Conservation (phyloP, 1,140 invertebrate genomes). For the Vanessa tameamea region DNA sequence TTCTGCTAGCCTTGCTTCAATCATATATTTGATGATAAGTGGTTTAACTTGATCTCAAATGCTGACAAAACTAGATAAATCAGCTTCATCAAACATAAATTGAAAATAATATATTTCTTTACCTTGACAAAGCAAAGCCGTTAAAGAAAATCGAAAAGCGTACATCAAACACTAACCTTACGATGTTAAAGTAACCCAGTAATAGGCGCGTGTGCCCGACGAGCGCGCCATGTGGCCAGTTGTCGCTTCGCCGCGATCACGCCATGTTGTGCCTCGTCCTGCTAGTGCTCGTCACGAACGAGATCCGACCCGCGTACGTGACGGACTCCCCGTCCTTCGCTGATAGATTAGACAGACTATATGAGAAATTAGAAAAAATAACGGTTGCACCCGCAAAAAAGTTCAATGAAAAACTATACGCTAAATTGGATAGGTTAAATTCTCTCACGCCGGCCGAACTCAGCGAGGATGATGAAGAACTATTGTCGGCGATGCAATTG, state of each 20-base stretch:
- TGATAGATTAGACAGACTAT: conserved; percentile 57
- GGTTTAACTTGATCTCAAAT: too few relatives aligned
- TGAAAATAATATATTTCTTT: not conserved
- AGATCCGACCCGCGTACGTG: conserved; percentile 53
- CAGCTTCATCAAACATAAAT: not conserved
- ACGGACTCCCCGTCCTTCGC: conserved; percentile 58
- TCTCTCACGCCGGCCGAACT: conserved; percentile 51
- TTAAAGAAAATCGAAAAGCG: conserved; percentile 3
- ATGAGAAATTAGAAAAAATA: conserved; percentile 63
- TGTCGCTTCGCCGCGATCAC: conserved; percentile 42
- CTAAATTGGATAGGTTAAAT: conserved; percentile 62
- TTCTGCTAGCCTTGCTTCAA: too few relatives aligned
- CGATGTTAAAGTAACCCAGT: not conserved
- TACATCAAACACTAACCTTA: not conserved
- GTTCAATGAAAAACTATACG: conserved; percentile 52
- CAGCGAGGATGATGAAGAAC: conserved; percentile 61
- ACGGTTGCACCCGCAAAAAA: conserved; percentile 42
- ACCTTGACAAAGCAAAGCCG: not conserved
- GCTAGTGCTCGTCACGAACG: conserved; percentile 47
- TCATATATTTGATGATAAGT: too few relatives aligned
- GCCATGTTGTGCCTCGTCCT: conserved; percentile 59
- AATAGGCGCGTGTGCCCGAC: conserved; percentile 32
- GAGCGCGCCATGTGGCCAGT: conserved; percentile 48
- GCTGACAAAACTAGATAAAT: not conserved
- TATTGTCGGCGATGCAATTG: conserved; percentile 59